Conservation (phyloP, 2,888 invertebrate species). For the Lasiommata megera region DNA sequence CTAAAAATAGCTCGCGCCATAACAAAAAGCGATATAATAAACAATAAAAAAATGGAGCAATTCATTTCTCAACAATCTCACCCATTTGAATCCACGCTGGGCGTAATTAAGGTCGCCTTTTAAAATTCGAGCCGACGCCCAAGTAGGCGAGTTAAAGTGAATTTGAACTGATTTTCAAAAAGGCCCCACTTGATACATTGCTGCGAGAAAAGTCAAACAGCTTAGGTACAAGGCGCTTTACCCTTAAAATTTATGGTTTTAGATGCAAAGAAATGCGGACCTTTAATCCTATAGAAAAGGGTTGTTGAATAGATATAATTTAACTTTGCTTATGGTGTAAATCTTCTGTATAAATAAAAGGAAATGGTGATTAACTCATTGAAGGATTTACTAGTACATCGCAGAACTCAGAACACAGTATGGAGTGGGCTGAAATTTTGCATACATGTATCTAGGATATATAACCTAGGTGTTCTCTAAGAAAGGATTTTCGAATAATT, state of each 20-base stretch:
- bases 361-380: too few species aligned
- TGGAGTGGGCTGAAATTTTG: too few species aligned
- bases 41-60: slow-evolving; percentile 27
- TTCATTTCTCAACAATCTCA: slow-evolving; percentile 25
- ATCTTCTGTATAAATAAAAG: too few species aligned
- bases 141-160: slow-evolving; percentile 30
- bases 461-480: too few species aligned
- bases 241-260: slow-evolving; percentile 50
- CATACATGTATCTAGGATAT: too few species aligned
- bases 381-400: too few species aligned
- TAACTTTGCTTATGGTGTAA: background rate
- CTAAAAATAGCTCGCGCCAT: slow-evolving; percentile 3
- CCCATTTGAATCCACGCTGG: slow-evolving; percentile 30
- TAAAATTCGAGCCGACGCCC: slow-evolving; percentile 29
- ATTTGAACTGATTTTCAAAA: slow-evolving; percentile 60
- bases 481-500: too few species aligned
- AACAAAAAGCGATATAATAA: slow-evolving; percentile 27
- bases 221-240: slow-evolving; percentile 43
- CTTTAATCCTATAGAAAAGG: slow-evolving; percentile 6
- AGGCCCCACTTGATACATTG: slow-evolving; percentile 59
- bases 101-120: slow-evolving; percentile 38
- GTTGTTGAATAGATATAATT: background rate
- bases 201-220: slow-evolving; percentile 50
- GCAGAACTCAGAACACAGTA: too few species aligned
- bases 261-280: slow-evolving; percentile 14